Evolutionary conservation across 2,797 vertebrate species (phyloP), one percentile per base, ranked within the genome.

Genomic region (Martes flavigula): DNA sequence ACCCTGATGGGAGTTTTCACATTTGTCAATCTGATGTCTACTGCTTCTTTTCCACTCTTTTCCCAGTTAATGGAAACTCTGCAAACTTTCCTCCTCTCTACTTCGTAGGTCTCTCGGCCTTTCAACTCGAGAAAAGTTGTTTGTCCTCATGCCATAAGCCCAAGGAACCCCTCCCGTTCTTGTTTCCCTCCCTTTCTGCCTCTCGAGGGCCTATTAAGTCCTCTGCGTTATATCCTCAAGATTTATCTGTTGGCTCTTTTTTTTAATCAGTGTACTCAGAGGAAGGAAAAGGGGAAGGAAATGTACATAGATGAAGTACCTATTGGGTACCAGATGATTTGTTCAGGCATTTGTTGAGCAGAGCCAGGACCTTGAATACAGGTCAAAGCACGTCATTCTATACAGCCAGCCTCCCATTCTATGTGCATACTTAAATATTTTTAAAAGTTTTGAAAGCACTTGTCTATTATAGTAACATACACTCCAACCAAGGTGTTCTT

Each of bases 41-140:
- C 18, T 54, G 15, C 17, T 21, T 40, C 23, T 91, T 15, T 46
- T 62, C 17, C 43, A 35, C 35, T 90, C 20, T 86, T 75, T 8
- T 88, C 64, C 43, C 10, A 3, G 73, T 43, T 60, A 40, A 46
- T 51, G 18, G 51, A 64, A 64, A 48, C 14, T 70, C 27, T 77
- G 9, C 56, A 35, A 14, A 38, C 21, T 32, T 25, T 58, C 87
- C 56, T 91, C 43, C 1, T 1, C 25, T 89, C 17, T 90, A 30
- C 56, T 82, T 96, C 40, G 79, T 35, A 90, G 40, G 54, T 90
- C 46, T 96, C 66, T 91, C 27, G 87, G 54, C 60, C n/a, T 87
- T 91, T 87, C 84, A n/a, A 58, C 14, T 82, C 38, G n/a, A 35
- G 78, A 83, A 73, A 75, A 90, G 40, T 91, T n/a, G 68, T 48